phyloP scores from a whole-genome alignment of 1,140 invertebrate species.

The Drosophila tropicalis region DNA sequence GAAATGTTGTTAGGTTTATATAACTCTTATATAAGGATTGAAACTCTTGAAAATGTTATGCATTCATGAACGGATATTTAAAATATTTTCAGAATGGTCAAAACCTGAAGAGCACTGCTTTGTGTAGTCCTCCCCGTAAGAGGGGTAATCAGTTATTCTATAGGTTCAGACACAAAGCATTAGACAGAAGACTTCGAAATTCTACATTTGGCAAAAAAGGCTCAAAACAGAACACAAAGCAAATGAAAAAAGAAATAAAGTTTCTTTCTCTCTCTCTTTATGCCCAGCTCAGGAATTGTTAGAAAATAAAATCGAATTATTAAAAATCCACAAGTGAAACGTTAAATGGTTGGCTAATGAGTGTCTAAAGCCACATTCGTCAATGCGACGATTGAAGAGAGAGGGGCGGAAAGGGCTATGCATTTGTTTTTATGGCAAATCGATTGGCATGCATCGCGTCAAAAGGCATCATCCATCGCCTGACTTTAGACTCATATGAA shows the following conservation, averaged over 20 bases:
- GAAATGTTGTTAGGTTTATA: too few relatives aligned
- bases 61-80: too few relatives aligned
- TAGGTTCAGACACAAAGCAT: too few relatives aligned
- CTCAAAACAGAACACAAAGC: not conserved
- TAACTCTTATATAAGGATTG: too few relatives aligned
- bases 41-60: too few relatives aligned
- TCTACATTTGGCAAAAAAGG: not conserved
- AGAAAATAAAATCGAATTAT: constrained; percentile 71
- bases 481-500: not conserved
- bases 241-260: not conserved
- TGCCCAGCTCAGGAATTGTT: constrained; percentile 40
- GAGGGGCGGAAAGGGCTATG: not conserved
- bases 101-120: too few relatives aligned
- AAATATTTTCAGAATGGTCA: too few relatives aligned
- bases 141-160: too few relatives aligned
- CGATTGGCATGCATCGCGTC: constrained; percentile 53
- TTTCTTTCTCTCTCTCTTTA: constrained; percentile 33
- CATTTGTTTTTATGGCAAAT: constrained; percentile 10
- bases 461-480: not conserved
- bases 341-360: constrained; percentile 61
- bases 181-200: too few relatives aligned
- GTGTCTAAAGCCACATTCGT: constrained; percentile 27
- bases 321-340: constrained; percentile 46
- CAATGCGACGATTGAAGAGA: not conserved
- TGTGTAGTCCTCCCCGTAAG: too few relatives aligned